Evolutionary conservation across 37 sponge, comb jelly and placozoan species (phyloP).

Genomic region (Bolinopsis microptera): DNA sequence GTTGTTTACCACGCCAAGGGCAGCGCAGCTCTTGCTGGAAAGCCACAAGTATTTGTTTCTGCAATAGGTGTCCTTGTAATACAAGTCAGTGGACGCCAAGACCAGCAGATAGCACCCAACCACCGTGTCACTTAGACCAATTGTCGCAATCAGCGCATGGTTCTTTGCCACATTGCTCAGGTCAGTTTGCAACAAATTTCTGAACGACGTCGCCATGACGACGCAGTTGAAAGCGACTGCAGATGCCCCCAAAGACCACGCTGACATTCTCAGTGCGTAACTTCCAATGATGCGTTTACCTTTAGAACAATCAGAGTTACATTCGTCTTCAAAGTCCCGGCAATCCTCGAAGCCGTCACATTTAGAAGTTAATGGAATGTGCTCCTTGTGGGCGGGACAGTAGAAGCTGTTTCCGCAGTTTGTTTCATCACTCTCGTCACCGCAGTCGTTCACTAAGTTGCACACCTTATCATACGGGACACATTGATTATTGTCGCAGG

Average conservation of each 20-base stretch:
- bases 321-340: background rate
- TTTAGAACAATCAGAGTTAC: background rate
- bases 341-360: background rate
- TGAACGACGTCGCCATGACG: background rate
- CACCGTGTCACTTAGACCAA: background rate
- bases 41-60: background rate
- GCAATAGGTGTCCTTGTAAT: background rate
- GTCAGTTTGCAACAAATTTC: background rate
- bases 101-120: background rate
- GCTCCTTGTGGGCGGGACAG: background rate
- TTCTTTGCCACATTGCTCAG: background rate
- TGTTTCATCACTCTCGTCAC: background rate
- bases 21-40: background rate
- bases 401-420: background rate
- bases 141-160: background rate
- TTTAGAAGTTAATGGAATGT: background rate
- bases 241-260: background rate
- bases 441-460: background rate
- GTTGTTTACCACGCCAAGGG: background rate
- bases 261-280: background rate
- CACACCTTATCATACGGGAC: background rate
- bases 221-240: background rate
- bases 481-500: background rate
- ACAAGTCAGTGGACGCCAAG: background rate
- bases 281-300: background rate